Evolutionary conservation across 1,140 invertebrate genomes (phyloP).

Genomic region (Choristoneura fumiferana): DNA sequence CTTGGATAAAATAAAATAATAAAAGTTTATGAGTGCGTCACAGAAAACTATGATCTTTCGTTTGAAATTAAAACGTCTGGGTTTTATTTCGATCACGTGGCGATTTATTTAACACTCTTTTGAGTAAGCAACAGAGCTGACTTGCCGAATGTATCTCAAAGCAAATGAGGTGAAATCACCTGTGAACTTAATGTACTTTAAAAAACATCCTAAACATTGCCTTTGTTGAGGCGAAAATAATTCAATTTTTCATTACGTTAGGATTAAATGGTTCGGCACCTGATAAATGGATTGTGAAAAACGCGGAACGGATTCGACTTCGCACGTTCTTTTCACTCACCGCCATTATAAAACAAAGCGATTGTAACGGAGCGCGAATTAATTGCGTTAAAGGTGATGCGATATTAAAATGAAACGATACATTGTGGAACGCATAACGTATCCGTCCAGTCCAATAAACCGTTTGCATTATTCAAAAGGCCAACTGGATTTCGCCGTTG

Average conservation of each 20-base stretch:
- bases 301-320: conserved; percentile 32
- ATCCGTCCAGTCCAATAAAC: conserved; percentile 56
- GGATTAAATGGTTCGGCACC: conserved; percentile 53
- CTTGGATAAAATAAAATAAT: too few relatives aligned
- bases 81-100: too few relatives aligned
- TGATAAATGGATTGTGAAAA: conserved; percentile 51
- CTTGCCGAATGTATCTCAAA: conserved; percentile 41
- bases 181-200: conserved; percentile 36
- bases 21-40: too few relatives aligned
- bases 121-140: too few relatives aligned
- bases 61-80: too few relatives aligned
- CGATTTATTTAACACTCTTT: conserved; percentile 29
- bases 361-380: conserved; percentile 18
- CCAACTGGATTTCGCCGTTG: conserved; percentile 52
- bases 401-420: conserved; percentile 36
- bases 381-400: conserved; percentile 26
- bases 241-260: conserved; percentile 46
- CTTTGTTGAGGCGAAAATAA: conserved; percentile 34
- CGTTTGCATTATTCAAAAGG: conserved; percentile 71
- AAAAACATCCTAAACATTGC: conserved; percentile 30
- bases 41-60: too few relatives aligned
- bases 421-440: conserved; percentile 39
- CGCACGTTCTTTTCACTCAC: conserved; percentile 1
- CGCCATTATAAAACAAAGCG: not conserved
- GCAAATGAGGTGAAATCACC: conserved; percentile 30